Conservation (phyloP, 1,140 invertebrate genomes). For the Drepana arcuata region DNA sequence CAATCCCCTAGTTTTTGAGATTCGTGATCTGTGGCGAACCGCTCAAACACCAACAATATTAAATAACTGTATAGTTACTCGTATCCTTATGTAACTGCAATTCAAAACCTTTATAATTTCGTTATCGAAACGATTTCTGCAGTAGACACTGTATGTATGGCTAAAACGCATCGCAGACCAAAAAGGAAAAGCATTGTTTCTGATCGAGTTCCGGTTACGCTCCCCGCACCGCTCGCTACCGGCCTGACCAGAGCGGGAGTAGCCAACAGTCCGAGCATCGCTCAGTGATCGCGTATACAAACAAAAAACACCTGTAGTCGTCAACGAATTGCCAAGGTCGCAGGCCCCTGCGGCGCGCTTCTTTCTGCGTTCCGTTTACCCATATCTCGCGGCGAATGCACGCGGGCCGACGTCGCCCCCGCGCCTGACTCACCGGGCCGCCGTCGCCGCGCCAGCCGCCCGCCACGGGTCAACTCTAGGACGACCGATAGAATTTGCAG, state of each 20-base stretch:
- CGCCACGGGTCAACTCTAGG: constrained; percentile 48
- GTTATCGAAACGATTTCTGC: too few relatives aligned
- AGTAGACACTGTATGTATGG: too few relatives aligned
- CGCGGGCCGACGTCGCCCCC: constrained; percentile 45
- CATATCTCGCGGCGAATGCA: constrained; percentile 67
- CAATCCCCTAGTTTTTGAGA: too few relatives aligned
- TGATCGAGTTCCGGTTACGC: constrained; percentile 43
- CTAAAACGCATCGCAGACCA: too few relatives aligned
- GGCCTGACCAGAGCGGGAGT: constrained; percentile 20
- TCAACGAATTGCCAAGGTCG: constrained; percentile 62
- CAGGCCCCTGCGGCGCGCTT: constrained; percentile 56
- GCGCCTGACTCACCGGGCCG: constrained; percentile 43
- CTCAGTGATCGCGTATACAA: constrained; percentile 49
- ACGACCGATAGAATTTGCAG: constrained; percentile 36
- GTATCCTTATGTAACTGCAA: too few relatives aligned
- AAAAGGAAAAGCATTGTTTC: constrained; percentile 39
- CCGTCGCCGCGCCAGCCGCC: constrained; percentile 19
- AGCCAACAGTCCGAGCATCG: constrained; percentile 31
- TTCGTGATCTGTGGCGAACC: too few relatives aligned
- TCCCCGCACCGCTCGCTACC: constrained; percentile 22
- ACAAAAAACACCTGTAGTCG: constrained; percentile 70
- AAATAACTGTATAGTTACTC: too few relatives aligned
- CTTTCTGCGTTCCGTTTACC: constrained; percentile 61
- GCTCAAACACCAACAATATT: too few relatives aligned
- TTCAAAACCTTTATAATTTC: too few relatives aligned